Evolutionary conservation across 2,113 vertebrate species (phyloP).

Genomic region (Orycteropus afer): DNA sequence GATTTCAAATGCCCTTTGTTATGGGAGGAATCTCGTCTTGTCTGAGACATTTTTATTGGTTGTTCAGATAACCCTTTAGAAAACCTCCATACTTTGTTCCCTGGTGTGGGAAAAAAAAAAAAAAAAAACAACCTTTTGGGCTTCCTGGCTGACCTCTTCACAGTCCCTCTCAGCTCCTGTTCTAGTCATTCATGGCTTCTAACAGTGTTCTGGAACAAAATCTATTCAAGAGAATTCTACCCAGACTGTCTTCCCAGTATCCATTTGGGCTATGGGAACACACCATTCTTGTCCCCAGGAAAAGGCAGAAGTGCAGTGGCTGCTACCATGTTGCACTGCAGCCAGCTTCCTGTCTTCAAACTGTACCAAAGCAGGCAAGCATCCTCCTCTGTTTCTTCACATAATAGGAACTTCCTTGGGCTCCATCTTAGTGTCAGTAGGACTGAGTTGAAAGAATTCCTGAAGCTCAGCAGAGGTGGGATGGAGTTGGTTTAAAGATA

Average conservation of each 20-base stretch:
- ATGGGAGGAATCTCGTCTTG: neutral
- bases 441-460: neutral
- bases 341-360: neutral
- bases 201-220: neutral
- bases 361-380: neutral
- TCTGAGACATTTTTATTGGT: neutral
- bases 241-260: neutral
- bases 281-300: neutral
- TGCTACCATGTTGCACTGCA: fast-evolving
- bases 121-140: too few species aligned
- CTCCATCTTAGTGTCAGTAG: neutral
- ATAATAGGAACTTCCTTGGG: neutral
- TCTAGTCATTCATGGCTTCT: neutral
- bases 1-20: neutral
- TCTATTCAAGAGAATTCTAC: neutral
- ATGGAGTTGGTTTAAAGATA: neutral
- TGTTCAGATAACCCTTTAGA: neutral
- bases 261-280: neutral
- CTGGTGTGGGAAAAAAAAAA: neutral
- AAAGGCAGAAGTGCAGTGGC: neutral
- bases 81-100: neutral
- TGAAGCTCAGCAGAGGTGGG: neutral
- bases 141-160: neutral
- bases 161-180: neutral
- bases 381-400: neutral